Evolutionary conservation across 2,113 vertebrate genomes (phyloP).

Genomic region (Nipponia nippon): DNA sequence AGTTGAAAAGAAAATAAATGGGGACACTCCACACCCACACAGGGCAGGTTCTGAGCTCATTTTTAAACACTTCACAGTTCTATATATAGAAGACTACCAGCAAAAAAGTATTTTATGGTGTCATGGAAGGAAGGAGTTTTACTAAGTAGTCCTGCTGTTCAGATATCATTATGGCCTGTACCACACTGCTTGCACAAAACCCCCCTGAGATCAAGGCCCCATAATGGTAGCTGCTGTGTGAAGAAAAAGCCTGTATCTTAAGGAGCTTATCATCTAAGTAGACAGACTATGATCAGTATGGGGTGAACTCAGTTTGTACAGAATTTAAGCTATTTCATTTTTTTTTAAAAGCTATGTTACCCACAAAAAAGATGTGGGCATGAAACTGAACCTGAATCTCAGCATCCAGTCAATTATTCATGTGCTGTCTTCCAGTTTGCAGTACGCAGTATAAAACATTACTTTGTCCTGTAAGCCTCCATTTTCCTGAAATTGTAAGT

Average conservation of each 20-base stretch:
- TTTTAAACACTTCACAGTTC: background rate
- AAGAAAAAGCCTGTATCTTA: background rate
- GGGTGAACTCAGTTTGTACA: background rate
- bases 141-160: background rate
- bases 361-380: background rate
- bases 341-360: background rate
- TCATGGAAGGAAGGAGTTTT: background rate
- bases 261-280: background rate
- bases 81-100: background rate
- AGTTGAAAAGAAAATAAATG: background rate
- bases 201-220: background rate
- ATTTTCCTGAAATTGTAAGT: background rate
- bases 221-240: background rate
- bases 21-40: background rate
- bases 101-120: background rate
- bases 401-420: background rate
- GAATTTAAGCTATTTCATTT: background rate
- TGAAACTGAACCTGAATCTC: background rate
- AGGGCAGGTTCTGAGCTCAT: background rate
- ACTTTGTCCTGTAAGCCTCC: background rate
- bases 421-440: background rate
- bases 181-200: background rate
- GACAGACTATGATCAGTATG: background rate
- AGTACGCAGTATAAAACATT: background rate
- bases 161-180: background rate